phyloP scores from a whole-genome alignment of 37 sponge, comb jelly and placozoan genomes.

The Amphimedon queenslandica region DNA sequence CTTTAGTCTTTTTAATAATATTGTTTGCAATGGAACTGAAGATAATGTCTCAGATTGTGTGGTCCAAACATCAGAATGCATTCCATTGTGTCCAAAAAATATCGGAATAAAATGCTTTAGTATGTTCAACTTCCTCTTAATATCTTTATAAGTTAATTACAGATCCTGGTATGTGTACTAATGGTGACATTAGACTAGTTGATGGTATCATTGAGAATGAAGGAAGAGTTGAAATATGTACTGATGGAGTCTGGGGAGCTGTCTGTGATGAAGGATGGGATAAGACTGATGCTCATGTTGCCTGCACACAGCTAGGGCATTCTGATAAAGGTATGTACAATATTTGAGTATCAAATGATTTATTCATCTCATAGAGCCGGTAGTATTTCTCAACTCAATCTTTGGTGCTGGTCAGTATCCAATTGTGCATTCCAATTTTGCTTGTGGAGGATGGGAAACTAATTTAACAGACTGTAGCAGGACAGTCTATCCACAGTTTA shows the following conservation, averaged over 20 bases:
- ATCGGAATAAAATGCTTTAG: background rate
- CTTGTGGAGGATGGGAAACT: background rate
- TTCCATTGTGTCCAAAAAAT: background rate
- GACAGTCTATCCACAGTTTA: background rate
- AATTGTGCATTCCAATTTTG: slow-evolving; percentile 4
- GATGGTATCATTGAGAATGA: no score
- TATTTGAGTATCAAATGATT: no score
- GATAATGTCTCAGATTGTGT: background rate
- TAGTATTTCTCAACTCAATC: background rate
- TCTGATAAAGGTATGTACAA: no score
- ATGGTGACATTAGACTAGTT: no score
- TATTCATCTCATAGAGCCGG: no score
- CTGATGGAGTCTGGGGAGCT: no score
- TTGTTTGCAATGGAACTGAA: background rate
- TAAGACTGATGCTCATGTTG: no score
- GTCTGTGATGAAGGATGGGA: no score
- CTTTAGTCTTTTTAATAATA: background rate
- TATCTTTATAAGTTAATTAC: no score
- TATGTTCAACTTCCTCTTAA: background rate
- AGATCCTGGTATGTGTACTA: no score
- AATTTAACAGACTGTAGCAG: background rate
- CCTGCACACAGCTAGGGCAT: no score
- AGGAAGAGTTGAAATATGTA: no score
- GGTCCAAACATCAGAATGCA: background rate
- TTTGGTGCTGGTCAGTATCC: slow-evolving; percentile 1